Percentiles rank a stretch among this genome's conserved stretches.
phyloP scores from a whole-genome alignment of 2,888 invertebrate genomes.

The Drosophila recens region DNA sequence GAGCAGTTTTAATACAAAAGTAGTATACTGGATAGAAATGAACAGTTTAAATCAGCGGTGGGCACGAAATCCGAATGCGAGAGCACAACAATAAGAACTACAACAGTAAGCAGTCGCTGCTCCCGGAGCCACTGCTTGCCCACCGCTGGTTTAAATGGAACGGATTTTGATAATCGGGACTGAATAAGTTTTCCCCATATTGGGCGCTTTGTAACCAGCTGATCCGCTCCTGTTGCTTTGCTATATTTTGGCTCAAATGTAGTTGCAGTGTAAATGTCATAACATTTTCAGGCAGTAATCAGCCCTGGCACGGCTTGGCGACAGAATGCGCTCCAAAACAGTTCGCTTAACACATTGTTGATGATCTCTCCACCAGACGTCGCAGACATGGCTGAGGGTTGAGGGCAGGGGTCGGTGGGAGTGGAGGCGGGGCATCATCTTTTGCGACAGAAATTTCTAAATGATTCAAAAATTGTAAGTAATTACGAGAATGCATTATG shows the following conservation, averaged over 20 bases:
- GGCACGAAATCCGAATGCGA: too few relatives aligned
- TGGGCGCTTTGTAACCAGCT: background rate
- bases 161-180: too few relatives aligned
- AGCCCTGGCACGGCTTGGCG: conserved; percentile 41
- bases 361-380: conserved; percentile 16
- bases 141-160: too few relatives aligned
- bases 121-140: too few relatives aligned
- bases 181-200: too few relatives aligned
- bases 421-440: conserved; percentile 43
- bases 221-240: conserved; percentile 55
- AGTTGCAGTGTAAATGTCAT: conserved; percentile 74
- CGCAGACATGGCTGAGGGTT: background rate
- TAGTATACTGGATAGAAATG: too few relatives aligned
- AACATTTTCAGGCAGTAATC: conserved; percentile 76
- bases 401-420: background rate
- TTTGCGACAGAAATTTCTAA: conserved; percentile 74
- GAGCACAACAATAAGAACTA: too few relatives aligned
- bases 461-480: conserved; percentile 84
- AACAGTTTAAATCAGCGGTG: too few relatives aligned
- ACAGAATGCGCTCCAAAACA: conserved; percentile 19
- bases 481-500: conserved; percentile 82
- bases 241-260: conserved; percentile 48
- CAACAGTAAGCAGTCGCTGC: too few relatives aligned
- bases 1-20: background rate
- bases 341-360: conserved; percentile 62